A percentile compares a stretch with the other conserved stretches of the same genome.
These are phyloP conservation scores for Octomys mimax DNA, from an alignment of 2,797 vertebrate genomes.

Conservation along the genomic window DNA sequence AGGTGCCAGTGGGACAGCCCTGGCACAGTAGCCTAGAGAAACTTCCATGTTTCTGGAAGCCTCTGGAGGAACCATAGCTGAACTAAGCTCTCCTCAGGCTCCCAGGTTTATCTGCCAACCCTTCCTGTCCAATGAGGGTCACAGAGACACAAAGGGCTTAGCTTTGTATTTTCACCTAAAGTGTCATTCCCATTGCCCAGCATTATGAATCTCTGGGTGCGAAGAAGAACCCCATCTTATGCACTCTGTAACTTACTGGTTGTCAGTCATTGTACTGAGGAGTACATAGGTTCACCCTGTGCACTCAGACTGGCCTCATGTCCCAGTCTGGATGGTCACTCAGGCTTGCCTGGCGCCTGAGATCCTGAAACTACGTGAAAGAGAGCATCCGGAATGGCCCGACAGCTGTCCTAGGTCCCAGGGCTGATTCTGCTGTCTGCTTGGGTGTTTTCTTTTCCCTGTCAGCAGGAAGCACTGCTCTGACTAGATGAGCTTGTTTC, in stretches of 20 bases:
- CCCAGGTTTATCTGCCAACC: not conserved
- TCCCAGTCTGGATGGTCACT: not conserved
- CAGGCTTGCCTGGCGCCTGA: conserved; percentile 48
- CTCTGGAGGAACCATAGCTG: not conserved
- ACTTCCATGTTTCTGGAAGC: not conserved
- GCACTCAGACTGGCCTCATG: not conserved
- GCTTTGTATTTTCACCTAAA: not conserved
- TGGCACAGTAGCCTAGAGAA: not conserved
- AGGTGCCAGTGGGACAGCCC: not conserved
- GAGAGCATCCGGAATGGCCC: conserved; percentile 78
- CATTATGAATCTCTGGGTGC: fast-evolving
- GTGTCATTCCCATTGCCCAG: not conserved
- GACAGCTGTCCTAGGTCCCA: conserved; percentile 63
- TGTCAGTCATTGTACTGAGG: not conserved
- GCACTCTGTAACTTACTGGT: not conserved
- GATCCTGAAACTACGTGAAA: not conserved
- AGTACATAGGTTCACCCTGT: not conserved
- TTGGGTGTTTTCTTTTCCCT: conserved; percentile 84
- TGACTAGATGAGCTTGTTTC: conserved; percentile 65
- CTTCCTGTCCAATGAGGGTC: not conserved
- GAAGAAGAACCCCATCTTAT: not conserved
- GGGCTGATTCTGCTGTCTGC: conserved; percentile 63
- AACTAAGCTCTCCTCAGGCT: fast-evolving
- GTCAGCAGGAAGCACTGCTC: conserved; percentile 85
- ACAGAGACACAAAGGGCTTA: not conserved